These are phyloP conservation scores for Andricus quercusramuli DNA, from an alignment of 2,888 invertebrate species.

Conservation along the genomic window DNA sequence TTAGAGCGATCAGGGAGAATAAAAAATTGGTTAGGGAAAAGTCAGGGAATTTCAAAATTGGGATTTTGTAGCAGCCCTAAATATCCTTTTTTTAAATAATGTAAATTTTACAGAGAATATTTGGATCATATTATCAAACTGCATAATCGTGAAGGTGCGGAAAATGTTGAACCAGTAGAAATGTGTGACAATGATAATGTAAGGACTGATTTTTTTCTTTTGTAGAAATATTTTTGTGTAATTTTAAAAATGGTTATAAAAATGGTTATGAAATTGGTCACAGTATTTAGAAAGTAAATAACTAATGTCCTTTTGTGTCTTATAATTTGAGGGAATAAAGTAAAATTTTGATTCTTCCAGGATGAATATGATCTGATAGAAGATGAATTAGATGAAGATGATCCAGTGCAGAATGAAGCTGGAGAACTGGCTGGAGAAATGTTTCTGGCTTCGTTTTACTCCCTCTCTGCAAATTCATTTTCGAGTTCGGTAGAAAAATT, in stretches of 20 bases:
- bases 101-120: conserved; percentile 60
- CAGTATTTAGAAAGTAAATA: background rate
- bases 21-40: no score
- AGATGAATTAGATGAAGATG: conserved; percentile 71
- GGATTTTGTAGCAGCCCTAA: no score
- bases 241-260: no score
- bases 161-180: conserved; percentile 59
- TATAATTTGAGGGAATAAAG: background rate
- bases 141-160: conserved; percentile 64
- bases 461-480: conserved; percentile 23
- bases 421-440: conserved; percentile 71
- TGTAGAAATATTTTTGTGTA: no score
- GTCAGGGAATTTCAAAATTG: no score
- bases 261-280: no score
- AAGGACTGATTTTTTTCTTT: background rate
- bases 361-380: conserved; percentile 71
- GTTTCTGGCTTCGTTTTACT: conserved; percentile 68
- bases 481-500: background rate
- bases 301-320: background rate
- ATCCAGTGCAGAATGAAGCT: conserved; percentile 67
- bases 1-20: no score
- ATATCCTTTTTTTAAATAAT: background rate
- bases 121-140: conserved; percentile 68
- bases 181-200: conserved; percentile 70
- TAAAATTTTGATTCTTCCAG: conserved; percentile 52